A percentile compares a stretch with the other conserved stretches of the same genome.
Evolutionary conservation across 2,888 invertebrate species (phyloP).

Genomic region (Escarpia spicata): DNA sequence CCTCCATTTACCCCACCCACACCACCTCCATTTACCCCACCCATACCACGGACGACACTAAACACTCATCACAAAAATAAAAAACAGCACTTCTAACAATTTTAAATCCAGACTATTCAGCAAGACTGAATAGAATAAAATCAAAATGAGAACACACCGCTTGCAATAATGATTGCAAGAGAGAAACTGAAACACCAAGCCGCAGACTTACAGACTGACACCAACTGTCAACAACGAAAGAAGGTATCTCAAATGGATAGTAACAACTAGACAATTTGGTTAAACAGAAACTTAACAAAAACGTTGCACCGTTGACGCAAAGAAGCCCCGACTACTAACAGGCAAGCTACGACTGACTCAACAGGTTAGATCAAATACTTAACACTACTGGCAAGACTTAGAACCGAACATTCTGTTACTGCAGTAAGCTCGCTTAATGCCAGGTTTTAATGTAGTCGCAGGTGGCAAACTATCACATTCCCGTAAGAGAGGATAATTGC

Average conservation of each 20-base stretch:
- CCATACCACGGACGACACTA: not conserved
- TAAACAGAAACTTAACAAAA: not conserved
- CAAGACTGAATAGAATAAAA: not conserved
- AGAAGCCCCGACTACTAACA: not conserved
- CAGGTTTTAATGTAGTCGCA: slow-evolving; percentile 12
- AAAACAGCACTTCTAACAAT: not conserved
- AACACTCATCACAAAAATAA: not conserved
- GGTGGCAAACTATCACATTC: slow-evolving; percentile 6
- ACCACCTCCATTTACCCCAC: not conserved
- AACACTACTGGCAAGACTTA: not conserved
- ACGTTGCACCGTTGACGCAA: not conserved
- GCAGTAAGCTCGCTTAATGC: not conserved
- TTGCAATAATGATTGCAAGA: not conserved
- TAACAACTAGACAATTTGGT: not conserved
- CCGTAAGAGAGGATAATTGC: not conserved
- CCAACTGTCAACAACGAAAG: not conserved
- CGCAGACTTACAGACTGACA: not conserved
- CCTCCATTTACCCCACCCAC: not conserved
- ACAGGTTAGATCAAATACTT: not conserved
- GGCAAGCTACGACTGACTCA: not conserved
- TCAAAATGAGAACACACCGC: not conserved
- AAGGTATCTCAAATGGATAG: not conserved
- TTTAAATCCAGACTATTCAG: not conserved
- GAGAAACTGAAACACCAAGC: not conserved
- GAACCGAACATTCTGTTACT: not conserved